Conservation (phyloP, 1,140 invertebrate species). For the Branchinecta lynchi region DNA sequence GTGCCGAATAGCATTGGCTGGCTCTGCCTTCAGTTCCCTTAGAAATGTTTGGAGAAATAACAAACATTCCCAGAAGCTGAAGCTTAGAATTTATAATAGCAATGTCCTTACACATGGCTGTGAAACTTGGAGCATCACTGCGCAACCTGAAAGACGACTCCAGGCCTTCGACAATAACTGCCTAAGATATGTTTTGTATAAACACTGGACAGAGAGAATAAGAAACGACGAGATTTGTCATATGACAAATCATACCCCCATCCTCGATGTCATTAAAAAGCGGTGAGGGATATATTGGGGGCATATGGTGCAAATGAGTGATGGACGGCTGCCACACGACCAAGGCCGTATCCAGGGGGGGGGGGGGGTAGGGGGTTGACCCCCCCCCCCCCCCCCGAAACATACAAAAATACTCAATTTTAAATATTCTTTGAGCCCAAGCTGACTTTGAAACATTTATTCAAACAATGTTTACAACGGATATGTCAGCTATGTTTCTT, state of each 20-base stretch:
- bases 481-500: too few relatives aligned
- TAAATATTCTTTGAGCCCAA: too few relatives aligned
- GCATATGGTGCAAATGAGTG: slow-evolving; percentile 16
- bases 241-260: too few relatives aligned
- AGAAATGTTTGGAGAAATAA: slow-evolving; percentile 10
- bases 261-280: slow-evolving; percentile 6
- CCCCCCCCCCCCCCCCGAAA: too few relatives aligned
- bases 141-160: background rate
- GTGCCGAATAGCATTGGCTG: slow-evolving; percentile 8
- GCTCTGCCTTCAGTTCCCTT: slow-evolving; percentile 4
- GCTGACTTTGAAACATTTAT: too few relatives aligned
- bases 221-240: too few relatives aligned
- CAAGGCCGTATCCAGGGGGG: too few relatives aligned
- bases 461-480: too few relatives aligned
- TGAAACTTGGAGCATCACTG: slow-evolving; percentile 5
- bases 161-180: slow-evolving; percentile 1
- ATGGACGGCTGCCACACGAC: slow-evolving; percentile 24
- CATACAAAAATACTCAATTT: too few relatives aligned
- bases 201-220: slow-evolving; percentile 1
- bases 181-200: slow-evolving; percentile 1
- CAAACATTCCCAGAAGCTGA: background rate
- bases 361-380: too few relatives aligned
- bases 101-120: slow-evolving; percentile 1
- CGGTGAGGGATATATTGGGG: background rate
- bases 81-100: slow-evolving; percentile 10